Evolutionary conservation across 2,113 vertebrate genomes (phyloP).

Genomic region (Micronycteris hirsuta): DNA sequence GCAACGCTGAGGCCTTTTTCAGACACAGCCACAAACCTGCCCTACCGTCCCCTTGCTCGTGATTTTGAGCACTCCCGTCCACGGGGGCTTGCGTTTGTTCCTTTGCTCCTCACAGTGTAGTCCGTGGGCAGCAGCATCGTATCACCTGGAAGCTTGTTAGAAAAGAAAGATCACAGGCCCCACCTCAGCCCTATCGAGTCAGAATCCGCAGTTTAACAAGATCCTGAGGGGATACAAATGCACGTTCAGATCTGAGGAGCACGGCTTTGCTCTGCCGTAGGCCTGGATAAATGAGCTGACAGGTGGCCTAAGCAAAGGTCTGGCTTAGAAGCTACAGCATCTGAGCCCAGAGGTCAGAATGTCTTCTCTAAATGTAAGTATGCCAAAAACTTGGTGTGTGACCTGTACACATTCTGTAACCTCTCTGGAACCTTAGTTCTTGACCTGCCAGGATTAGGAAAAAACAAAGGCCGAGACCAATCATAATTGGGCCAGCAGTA

Average conservation of each 20-base stretch:
- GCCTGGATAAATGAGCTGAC: not conserved
- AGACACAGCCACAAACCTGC: not conserved
- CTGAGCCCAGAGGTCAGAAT: not conserved
- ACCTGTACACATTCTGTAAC: not conserved
- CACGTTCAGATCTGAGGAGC: not conserved
- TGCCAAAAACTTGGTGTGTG: not conserved
- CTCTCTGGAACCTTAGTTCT: conserved; percentile 3
- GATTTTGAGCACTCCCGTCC: not conserved
- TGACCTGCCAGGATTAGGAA: conserved; percentile 13
- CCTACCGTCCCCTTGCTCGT: not conserved
- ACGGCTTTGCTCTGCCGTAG: not conserved
- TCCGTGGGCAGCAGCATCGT: not conserved
- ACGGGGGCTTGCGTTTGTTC: not conserved
- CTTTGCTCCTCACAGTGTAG: not conserved
- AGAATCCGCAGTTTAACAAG: not conserved
- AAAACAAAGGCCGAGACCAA: not conserved
- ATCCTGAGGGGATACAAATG: not conserved
- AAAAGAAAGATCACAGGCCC: not conserved
- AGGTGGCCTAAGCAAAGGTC: not conserved
- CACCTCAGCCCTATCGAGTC: not conserved
- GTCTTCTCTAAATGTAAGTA: not conserved
- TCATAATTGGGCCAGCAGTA: not conserved
- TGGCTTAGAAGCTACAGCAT: conserved; percentile 8
- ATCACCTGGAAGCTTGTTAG: not conserved
- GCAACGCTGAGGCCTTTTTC: not conserved